Conservation (phyloP, 2,888 invertebrate species). For the Panzeria rudis region DNA sequence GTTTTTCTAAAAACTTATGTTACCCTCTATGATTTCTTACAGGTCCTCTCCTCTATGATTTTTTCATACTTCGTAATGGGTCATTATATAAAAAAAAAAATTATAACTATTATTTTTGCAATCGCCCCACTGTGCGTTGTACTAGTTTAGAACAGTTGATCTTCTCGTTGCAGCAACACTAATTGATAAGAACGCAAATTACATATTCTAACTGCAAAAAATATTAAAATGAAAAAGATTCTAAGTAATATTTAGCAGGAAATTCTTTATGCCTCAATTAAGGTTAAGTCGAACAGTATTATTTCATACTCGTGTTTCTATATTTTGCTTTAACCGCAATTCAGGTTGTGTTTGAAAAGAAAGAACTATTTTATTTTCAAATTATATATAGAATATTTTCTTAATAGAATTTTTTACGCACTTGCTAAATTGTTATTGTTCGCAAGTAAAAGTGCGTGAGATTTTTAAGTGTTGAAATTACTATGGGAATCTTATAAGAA, state of each 20-base stretch:
- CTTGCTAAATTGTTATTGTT: slow-evolving; percentile 46
- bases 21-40: too few relatives aligned
- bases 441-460: slow-evolving; percentile 51
- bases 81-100: too few relatives aligned
- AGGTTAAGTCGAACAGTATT: slow-evolving; percentile 59
- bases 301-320: slow-evolving; percentile 46
- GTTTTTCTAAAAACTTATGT: too few relatives aligned
- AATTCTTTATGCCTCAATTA: slow-evolving; percentile 68
- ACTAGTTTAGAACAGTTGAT: slow-evolving; percentile 49
- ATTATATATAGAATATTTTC: slow-evolving; percentile 15
- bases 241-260: slow-evolving; percentile 58
- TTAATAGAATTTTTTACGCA: slow-evolving; percentile 65
- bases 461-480: slow-evolving; percentile 20
- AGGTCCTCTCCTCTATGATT: too few relatives aligned
- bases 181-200: slow-evolving; percentile 62
- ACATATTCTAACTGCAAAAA: slow-evolving; percentile 44
- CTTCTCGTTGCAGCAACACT: slow-evolving; percentile 33
- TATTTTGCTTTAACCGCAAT: slow-evolving; percentile 20
- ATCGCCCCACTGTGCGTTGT: too few relatives aligned
- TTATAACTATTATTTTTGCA: too few relatives aligned
- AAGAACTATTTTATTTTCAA: slow-evolving; percentile 9
- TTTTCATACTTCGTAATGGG: too few relatives aligned
- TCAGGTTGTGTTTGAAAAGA: slow-evolving; percentile 50
- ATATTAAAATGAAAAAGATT: slow-evolving; percentile 25
- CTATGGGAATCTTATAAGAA: background rate